phyloP scores from a whole-genome alignment of 2,113 vertebrate genomes.

The Syngnathus scovelli region DNA sequence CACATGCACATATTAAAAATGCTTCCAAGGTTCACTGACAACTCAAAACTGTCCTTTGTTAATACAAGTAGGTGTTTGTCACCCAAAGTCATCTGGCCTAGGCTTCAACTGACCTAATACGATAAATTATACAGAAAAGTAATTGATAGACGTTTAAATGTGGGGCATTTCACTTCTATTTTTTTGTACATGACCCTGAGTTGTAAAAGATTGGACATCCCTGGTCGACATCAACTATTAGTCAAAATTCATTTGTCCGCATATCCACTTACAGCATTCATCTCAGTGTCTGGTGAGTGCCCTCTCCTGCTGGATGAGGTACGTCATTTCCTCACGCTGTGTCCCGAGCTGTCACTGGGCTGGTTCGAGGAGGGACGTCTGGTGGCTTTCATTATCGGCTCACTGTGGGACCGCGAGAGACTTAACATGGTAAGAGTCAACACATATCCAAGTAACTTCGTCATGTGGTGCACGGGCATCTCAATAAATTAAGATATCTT shows the following conservation, averaged over 20 bases:
- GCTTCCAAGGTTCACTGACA: too few relatives aligned
- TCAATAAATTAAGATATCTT: neutral
- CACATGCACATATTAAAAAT: too few relatives aligned
- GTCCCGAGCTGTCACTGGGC: constrained; percentile 86
- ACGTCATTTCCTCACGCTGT: constrained; percentile 81
- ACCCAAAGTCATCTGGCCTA: neutral
- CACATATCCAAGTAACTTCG: neutral
- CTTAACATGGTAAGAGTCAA: constrained; percentile 72
- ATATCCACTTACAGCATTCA: constrained; percentile 72
- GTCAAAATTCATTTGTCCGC: neutral
- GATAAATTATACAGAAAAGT: neutral
- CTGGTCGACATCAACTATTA: neutral
- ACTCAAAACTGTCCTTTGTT: neutral
- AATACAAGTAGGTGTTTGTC: neutral
- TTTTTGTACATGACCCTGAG: neutral
- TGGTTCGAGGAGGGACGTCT: constrained; percentile 86
- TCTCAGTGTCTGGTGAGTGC: constrained; percentile 81
- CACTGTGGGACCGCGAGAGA: constrained; percentile 84
- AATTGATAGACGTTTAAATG: neutral
- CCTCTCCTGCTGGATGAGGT: constrained; percentile 82
- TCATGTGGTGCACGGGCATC: neutral
- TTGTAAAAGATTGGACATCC: neutral
- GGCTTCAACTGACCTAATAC: neutral
- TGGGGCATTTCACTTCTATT: neutral
- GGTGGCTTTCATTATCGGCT: constrained; percentile 86